Conservation (phyloP, 2,888 invertebrate genomes). For the Sesamia inferens region DNA sequence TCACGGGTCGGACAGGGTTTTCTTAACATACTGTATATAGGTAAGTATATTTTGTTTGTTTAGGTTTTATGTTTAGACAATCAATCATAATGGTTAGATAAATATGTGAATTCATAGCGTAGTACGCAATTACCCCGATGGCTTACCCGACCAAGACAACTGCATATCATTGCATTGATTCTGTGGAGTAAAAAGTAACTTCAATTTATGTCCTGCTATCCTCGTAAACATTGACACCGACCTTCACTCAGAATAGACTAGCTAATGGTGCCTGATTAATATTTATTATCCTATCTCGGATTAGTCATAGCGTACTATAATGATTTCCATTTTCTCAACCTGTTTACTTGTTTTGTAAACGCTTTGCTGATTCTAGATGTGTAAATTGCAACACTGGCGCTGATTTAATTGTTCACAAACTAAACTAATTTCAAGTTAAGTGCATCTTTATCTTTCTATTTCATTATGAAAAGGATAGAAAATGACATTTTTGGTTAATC, state of each 20-base stretch:
- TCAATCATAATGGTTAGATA: neutral
- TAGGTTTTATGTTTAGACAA: neutral
- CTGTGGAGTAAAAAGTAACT: constrained; percentile 11
- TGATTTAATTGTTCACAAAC: too few relatives aligned
- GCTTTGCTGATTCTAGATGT: constrained; percentile 1
- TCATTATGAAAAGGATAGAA: too few relatives aligned
- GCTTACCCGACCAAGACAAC: neutral
- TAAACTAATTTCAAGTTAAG: too few relatives aligned
- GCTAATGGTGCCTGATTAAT: constrained; percentile 48
- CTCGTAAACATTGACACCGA: constrained; percentile 27
- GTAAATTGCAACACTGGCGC: neutral
- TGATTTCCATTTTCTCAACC: constrained; percentile 41
- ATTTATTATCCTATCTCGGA: constrained; percentile 36
- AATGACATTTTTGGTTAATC: too few relatives aligned
- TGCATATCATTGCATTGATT: neutral
- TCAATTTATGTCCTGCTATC: neutral
- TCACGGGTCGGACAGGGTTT: too few relatives aligned
- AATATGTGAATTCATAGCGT: neutral
- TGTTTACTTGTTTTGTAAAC: constrained; percentile 1
- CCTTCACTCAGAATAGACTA: constrained; percentile 34
- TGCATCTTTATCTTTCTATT: too few relatives aligned
- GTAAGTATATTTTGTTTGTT: too few relatives aligned
- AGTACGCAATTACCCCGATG: neutral
- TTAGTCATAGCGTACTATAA: constrained; percentile 35
- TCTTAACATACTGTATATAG: too few relatives aligned